Percentiles rank a stretch among this genome's conserved stretches.
Evolutionary conservation across 2,113 vertebrate genomes (phyloP).

Genomic region (Aegypius monachus): DNA sequence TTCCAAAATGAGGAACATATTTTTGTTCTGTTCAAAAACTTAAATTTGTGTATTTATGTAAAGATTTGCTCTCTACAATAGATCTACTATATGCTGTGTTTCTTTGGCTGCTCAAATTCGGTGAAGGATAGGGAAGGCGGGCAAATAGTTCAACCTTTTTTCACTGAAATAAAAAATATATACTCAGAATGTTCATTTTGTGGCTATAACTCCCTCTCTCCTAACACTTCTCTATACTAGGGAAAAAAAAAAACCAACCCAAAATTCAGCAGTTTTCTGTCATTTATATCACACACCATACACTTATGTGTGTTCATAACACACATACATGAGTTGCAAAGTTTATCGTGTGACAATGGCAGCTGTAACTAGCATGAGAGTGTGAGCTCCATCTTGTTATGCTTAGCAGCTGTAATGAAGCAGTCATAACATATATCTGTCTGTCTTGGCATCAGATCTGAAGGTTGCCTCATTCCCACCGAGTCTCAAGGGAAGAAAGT

Average conservation of each 20-base stretch:
- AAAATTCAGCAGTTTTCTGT: background rate
- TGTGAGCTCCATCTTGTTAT: background rate
- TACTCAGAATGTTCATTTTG: background rate
- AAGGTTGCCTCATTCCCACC: background rate
- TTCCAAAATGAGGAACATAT: background rate
- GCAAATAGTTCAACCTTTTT: background rate
- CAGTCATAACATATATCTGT: background rate
- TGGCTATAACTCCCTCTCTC: background rate
- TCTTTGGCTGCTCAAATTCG: background rate
- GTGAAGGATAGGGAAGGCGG: background rate
- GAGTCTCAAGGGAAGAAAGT: background rate
- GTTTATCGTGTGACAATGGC: background rate
- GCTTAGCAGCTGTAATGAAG: background rate
- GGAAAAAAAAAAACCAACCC: rapidly evolving
- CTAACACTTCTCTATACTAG: background rate
- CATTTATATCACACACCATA: background rate
- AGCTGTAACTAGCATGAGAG: background rate
- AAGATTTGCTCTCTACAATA: background rate
- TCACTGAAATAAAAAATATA: background rate
- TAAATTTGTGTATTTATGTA: background rate
- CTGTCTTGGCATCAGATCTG: background rate
- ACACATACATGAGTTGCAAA: background rate
- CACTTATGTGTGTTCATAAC: background rate
- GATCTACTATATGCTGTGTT: background rate
- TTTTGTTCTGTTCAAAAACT: background rate